phyloP scores from a whole-genome alignment of 2,797 vertebrate genomes.

The Chiroxiphia lanceolata region DNA sequence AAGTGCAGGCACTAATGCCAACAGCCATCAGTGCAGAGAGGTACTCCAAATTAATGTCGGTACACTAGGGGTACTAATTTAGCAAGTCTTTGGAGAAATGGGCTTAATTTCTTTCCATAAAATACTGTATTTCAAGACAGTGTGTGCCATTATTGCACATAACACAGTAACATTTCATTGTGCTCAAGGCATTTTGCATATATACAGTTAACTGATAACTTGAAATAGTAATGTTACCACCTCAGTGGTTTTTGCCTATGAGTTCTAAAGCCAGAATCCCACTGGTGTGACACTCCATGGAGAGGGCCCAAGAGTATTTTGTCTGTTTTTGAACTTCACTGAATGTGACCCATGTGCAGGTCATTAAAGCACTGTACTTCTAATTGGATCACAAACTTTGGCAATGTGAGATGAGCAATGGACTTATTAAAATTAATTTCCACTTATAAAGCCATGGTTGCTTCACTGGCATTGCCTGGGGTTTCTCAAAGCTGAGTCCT shows the following conservation, averaged over 20 bases:
- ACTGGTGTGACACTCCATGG: accelerated
- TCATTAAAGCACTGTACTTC: neutral
- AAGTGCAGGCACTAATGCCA: neutral
- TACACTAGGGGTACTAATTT: neutral
- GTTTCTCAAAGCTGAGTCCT: neutral
- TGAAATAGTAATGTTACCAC: neutral
- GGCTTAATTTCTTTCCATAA: neutral
- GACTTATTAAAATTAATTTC: neutral
- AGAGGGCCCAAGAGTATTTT: neutral
- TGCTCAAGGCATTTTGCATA: neutral
- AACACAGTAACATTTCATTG: neutral
- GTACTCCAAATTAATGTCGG: neutral
- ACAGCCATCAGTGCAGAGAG: neutral
- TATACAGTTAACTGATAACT: neutral
- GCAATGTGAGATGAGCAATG: neutral
- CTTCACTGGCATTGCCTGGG: neutral
- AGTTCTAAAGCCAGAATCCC: neutral
- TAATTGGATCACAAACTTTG: neutral
- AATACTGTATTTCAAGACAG: neutral
- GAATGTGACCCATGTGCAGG: neutral
- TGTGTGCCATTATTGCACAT: no score
- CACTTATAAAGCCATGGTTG: neutral
- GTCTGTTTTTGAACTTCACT: neutral
- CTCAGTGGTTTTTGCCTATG: neutral
- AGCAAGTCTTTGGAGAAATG: neutral